Conservation (phyloP, 2,797 vertebrate genomes). For the Chelon labrosus region DNA sequence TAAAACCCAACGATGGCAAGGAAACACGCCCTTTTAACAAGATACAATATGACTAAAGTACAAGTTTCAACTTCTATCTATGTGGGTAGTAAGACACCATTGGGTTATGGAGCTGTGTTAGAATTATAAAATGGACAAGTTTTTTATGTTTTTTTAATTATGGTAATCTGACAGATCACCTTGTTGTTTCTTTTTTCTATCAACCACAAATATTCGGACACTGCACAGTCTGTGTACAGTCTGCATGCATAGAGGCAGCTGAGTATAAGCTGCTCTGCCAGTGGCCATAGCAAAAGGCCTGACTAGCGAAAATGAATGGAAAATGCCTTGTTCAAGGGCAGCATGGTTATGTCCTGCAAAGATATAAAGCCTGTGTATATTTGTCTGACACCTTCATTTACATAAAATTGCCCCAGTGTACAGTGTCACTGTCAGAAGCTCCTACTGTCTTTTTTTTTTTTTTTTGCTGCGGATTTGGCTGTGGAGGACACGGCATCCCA, state of each 20-base stretch:
- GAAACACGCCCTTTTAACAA: too few species aligned
- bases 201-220: conserved; percentile 13
- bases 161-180: too few species aligned
- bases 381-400: too few species aligned
- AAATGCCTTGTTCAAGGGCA: conserved; percentile 1
- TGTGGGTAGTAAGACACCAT: background rate
- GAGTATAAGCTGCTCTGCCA: too few species aligned
- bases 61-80: background rate
- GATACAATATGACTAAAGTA: too few species aligned
- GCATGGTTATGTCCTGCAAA: background rate
- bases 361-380: too few species aligned
- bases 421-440: conserved; percentile 13
- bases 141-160: too few species aligned
- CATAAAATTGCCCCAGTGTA: background rate
- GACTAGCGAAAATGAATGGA: background rate
- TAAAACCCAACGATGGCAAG: too few species aligned
- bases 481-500: conserved; percentile 1
- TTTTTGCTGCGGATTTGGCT: background rate
- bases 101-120: background rate
- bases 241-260: too few species aligned
- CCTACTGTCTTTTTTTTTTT: background rate
- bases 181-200: too few species aligned
- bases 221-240: background rate
- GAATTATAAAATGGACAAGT: background rate
- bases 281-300: too few species aligned